Conservation (phyloP, 2,888 invertebrate genomes). For the Drosophila flavopinicola region DNA sequence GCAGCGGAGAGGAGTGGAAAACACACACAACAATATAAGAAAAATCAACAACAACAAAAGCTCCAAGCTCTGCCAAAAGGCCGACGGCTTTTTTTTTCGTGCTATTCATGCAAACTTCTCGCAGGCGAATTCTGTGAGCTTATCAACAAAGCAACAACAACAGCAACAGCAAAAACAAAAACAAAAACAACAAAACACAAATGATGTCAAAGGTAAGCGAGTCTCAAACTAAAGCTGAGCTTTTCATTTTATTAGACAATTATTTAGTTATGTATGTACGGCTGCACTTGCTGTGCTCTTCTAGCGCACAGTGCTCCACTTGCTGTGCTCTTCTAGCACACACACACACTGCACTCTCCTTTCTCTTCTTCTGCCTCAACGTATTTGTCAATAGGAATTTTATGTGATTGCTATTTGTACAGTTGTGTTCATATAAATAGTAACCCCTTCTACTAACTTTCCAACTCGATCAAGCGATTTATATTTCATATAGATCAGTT, state of each 20-base stretch:
- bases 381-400: no score
- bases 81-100: slow-evolving; percentile 51
- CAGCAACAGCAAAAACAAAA: slow-evolving; percentile 5
- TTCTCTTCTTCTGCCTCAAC: slow-evolving; percentile 7
- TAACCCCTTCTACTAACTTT: no score
- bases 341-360: slow-evolving; percentile 5
- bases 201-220: slow-evolving; percentile 77
- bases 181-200: slow-evolving; percentile 22
- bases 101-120: slow-evolving; percentile 23
- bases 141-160: slow-evolving; percentile 35
- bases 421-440: no score
- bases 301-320: slow-evolving; percentile 4
- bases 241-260: slow-evolving; percentile 71
- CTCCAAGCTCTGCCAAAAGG: slow-evolving; percentile 26
- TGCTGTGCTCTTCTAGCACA: slow-evolving; percentile 8
- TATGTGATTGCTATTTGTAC: no score
- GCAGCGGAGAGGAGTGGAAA: slow-evolving; percentile 27
- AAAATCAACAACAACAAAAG: slow-evolving; percentile 28
- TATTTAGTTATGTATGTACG: slow-evolving; percentile 60
- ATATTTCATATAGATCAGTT: no score
- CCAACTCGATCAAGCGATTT: no score
- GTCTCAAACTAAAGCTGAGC: slow-evolving; percentile 34
- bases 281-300: slow-evolving; percentile 12
- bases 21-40: no score
- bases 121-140: slow-evolving; percentile 26